phyloP scores from a whole-genome alignment of 2,113 vertebrate species.

The Channa argus region DNA sequence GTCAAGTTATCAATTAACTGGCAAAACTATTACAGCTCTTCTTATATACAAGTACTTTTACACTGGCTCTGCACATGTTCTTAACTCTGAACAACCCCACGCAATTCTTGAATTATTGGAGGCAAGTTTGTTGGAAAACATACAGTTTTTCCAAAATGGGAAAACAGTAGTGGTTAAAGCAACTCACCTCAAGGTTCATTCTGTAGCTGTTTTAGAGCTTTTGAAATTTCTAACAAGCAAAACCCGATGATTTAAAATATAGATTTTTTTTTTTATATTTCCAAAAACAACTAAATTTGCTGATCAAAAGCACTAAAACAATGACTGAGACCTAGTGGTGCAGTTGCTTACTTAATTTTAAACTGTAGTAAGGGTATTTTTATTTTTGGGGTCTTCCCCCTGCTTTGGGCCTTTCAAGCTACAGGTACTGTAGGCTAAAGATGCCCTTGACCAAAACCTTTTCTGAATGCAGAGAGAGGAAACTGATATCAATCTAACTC shows the following conservation, averaged over 20 bases:
- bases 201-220: neutral
- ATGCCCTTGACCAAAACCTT: constrained; percentile 16
- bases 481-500: constrained; percentile 30
- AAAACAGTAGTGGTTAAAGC: neutral
- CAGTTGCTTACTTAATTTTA: neutral
- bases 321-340: neutral
- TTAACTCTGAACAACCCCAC: neutral
- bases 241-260: too few species aligned
- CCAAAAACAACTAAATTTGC: neutral
- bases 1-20: too few species aligned
- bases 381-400: neutral
- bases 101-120: too few species aligned
- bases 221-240: neutral
- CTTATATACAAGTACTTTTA: too few species aligned
- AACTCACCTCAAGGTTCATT: neutral
- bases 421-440: neutral
- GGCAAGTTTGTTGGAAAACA: neutral
- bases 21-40: too few species aligned
- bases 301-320: neutral
- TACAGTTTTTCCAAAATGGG: neutral
- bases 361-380: neutral
- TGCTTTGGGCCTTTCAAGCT: constrained; percentile 2
- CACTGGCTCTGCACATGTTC: neutral
- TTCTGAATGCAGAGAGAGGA: constrained; percentile 40
- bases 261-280: too few species aligned